Percentiles rank a stretch among this genome's conserved stretches.
These are phyloP conservation scores for Drosophila rhopaloa DNA, from an alignment of 1,140 invertebrate species.

Conservation along the genomic window DNA sequence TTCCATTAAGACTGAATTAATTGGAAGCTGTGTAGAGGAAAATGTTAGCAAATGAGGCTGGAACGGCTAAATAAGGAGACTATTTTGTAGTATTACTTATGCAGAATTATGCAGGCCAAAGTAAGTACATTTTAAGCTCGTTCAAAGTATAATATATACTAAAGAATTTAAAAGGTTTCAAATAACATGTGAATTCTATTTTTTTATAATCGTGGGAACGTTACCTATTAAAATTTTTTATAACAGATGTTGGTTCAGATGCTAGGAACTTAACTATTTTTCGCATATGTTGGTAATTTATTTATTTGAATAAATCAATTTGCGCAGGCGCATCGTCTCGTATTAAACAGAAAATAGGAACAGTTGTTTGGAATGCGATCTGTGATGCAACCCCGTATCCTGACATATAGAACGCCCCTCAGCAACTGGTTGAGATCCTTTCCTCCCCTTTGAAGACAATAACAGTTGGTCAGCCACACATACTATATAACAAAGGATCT, in stretches of 20 bases:
- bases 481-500: slow-evolving; percentile 13
- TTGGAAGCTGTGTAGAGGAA: slow-evolving; percentile 12
- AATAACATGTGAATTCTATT: not conserved
- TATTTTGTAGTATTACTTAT: slow-evolving; percentile 29
- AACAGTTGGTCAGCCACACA: slow-evolving; percentile 44
- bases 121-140: slow-evolving; percentile 5
- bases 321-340: slow-evolving; percentile 18
- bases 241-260: slow-evolving; percentile 30
- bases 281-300: slow-evolving; percentile 64
- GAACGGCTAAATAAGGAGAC: slow-evolving; percentile 36
- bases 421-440: slow-evolving; percentile 23
- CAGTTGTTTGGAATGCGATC: slow-evolving; percentile 53
- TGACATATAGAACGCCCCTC: slow-evolving; percentile 22
- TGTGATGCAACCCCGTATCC: slow-evolving; percentile 37
- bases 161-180: slow-evolving; percentile 1
- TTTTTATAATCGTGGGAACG: slow-evolving; percentile 12
- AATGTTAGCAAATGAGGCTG: slow-evolving; percentile 31
- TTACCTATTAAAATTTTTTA: not conserved
- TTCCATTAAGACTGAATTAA: slow-evolving; percentile 19
- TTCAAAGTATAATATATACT: slow-evolving; percentile 7
- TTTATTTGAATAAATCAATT: slow-evolving; percentile 28
- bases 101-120: slow-evolving; percentile 5
- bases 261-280: slow-evolving; percentile 19
- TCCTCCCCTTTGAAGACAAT: not conserved
- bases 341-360: slow-evolving; percentile 19